Conservation (phyloP, 1,140 invertebrate genomes). For the Microplitis mediator region DNA sequence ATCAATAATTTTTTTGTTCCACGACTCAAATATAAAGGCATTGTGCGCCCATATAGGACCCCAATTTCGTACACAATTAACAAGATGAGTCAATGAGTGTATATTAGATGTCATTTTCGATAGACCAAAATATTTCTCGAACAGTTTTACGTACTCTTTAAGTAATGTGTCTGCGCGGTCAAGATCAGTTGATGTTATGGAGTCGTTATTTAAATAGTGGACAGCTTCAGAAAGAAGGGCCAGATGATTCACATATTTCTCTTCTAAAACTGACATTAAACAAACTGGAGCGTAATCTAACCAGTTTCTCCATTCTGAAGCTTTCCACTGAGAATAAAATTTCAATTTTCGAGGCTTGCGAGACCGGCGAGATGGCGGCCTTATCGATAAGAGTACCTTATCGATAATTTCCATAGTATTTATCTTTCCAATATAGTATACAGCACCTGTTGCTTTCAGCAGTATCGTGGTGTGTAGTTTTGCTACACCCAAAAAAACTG, state of each 20-base stretch:
- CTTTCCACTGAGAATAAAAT: no score
- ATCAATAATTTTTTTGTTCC: not conserved
- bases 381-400: no score
- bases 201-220: not conserved
- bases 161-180: not conserved
- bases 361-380: no score
- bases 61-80: not conserved
- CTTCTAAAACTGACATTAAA: not conserved
- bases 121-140: not conserved
- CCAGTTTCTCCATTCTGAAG: not conserved
- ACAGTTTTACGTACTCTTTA: not conserved
- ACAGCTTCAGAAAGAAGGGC: not conserved
- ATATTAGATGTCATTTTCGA: not conserved
- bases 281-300: not conserved
- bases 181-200: not conserved
- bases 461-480: conserved; percentile 1
- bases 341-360: no score
- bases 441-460: not conserved
- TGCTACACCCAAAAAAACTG: not conserved
- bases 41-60: not conserved
- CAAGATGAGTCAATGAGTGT: not conserved
- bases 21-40: not conserved
- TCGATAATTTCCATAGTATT: no score
- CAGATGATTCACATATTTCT: not conserved
- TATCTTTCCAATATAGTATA: conserved; percentile 1